These are phyloP conservation scores for Diglossa brunneiventris DNA, from an alignment of 2,113 vertebrate species.

Conservation along the genomic window DNA sequence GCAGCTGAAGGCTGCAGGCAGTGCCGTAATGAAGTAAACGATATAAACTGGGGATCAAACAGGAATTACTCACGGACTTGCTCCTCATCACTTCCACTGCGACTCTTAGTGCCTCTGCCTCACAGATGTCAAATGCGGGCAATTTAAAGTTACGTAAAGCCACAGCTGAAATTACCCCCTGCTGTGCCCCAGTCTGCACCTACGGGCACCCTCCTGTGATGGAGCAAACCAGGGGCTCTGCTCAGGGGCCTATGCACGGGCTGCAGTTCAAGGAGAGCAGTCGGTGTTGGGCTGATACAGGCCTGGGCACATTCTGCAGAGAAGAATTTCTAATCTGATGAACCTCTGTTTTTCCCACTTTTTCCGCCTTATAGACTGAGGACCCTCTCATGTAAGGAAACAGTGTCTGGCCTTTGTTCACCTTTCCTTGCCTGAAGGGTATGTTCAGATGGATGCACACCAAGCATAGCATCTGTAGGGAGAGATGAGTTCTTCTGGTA, in stretches of 20 bases:
- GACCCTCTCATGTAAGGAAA: neutral
- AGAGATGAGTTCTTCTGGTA: neutral
- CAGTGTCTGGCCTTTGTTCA: neutral
- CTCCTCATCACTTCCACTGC: neutral
- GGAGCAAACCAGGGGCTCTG: neutral
- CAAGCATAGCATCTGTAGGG: neutral
- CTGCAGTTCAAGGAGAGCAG: fast-evolving
- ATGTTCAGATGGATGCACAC: neutral
- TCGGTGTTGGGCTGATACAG: neutral
- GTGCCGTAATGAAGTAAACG: neutral
- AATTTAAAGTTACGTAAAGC: neutral
- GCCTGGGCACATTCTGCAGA: too few relatives aligned
- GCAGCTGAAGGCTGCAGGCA: neutral
- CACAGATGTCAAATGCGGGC: neutral
- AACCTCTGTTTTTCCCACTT: neutral
- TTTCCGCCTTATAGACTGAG: neutral
- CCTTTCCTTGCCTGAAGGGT: neutral
- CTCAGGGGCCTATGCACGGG: fast-evolving
- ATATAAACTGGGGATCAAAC: neutral
- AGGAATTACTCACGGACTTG: neutral
- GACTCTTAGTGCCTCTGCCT: neutral
- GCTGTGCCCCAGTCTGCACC: too few relatives aligned
- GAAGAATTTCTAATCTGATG: neutral
- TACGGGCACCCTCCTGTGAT: fast-evolving
- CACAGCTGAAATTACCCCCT: neutral